Conservation (phyloP, 2,888 invertebrate species). For the Chirona hameri region DNA sequence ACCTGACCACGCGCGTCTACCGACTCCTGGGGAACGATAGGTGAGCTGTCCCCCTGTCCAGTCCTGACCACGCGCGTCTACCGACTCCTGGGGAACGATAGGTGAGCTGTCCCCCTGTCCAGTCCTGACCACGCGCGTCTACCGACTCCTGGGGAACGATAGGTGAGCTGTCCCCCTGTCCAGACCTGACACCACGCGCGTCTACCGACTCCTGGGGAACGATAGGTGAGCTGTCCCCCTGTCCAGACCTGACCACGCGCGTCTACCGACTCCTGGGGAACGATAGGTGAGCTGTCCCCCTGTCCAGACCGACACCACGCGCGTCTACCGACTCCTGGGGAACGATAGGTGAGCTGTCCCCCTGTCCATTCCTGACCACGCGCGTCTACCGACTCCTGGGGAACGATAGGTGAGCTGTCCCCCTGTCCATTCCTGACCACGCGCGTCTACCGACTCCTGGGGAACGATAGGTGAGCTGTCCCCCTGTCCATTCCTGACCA, state of each 20-base stretch:
- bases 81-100: no score
- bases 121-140: slow-evolving; percentile 81
- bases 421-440: neutral
- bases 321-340: slow-evolving; percentile 86
- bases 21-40: slow-evolving; percentile 59
- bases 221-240: slow-evolving; percentile 67
- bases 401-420: slow-evolving; percentile 67
- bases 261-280: no score
- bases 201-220: no score
- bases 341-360: slow-evolving; percentile 73
- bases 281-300: no score
- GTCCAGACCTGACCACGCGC: neutral
- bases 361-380: neutral
- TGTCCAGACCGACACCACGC: slow-evolving; percentile 83
- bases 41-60: slow-evolving; percentile 51
- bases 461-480: no score
- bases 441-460: no score
- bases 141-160: slow-evolving; percentile 88
- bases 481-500: no score
- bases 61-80: neutral
- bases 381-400: no score
- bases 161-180: slow-evolving; percentile 58
- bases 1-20: neutral
- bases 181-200: neutral
- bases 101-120: no score